These are phyloP conservation scores for Pseudococcus viburni DNA, from an alignment of 2,888 invertebrate genomes.

Conservation along the genomic window DNA sequence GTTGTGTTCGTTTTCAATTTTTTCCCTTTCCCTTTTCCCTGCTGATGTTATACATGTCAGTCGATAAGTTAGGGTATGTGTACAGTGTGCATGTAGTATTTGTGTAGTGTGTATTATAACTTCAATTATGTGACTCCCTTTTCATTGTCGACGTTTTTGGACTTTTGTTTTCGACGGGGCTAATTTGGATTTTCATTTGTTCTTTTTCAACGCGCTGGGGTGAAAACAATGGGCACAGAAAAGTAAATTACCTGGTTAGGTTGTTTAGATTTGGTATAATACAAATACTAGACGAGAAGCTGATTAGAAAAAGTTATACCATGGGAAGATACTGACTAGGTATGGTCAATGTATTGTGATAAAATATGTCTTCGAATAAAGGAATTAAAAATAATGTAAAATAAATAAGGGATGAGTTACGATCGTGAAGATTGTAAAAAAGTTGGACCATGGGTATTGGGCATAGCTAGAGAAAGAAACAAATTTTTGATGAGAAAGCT, in stretches of 20 bases:
- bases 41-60: background rate
- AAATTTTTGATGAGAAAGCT: no score
- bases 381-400: no score
- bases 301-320: background rate
- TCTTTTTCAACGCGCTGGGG: background rate
- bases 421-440: no score
- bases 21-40: background rate
- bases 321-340: background rate
- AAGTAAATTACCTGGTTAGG: background rate
- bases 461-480: no score
- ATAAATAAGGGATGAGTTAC: no score
- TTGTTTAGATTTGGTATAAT: background rate
- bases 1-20: constrained; percentile 12
- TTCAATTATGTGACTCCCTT: background rate
- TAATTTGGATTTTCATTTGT: background rate
- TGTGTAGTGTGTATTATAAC: background rate
- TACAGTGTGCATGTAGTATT: background rate
- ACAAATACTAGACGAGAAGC: background rate
- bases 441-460: no score
- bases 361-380: no score
- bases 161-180: background rate
- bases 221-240: background rate
- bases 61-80: background rate
- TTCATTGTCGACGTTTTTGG: background rate
- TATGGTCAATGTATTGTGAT: background rate